Percentiles rank a stretch among this genome's conserved stretches.
Conservation (phyloP, 2,113 vertebrate species). For the Emydocephalus ijimae region DNA sequence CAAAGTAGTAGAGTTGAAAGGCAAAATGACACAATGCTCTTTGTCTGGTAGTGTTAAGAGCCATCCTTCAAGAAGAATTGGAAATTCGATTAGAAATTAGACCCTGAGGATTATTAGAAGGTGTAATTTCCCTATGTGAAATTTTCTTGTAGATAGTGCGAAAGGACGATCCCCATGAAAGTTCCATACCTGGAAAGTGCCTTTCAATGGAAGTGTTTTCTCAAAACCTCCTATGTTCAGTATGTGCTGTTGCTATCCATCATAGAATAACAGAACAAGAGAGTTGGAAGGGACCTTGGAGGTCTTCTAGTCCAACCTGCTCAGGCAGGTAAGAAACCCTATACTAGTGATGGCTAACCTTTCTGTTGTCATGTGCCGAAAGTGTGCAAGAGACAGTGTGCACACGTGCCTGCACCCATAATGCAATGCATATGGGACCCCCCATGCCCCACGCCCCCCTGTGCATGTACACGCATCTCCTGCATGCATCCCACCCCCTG, state of each 20-base stretch:
- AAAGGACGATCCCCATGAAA: neutral
- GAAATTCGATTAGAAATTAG: neutral
- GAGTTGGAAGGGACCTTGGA: neutral
- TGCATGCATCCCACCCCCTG: too few relatives aligned
- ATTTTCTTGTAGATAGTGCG: too few relatives aligned
- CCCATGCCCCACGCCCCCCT: too few relatives aligned
- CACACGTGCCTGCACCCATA: too few relatives aligned
- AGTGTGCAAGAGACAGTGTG: too few relatives aligned
- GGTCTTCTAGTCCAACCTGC: neutral
- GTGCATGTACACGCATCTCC: too few relatives aligned
- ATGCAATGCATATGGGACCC: too few relatives aligned
- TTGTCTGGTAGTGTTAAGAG: neutral
- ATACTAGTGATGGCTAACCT: neutral
- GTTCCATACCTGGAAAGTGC: neutral
- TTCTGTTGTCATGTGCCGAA: too few relatives aligned
- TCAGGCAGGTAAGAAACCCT: neutral
- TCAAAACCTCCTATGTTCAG: neutral
- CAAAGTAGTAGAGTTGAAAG: neutral
- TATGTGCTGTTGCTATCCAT: neutral
- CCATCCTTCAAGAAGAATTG: neutral
- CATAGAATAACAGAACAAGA: neutral
- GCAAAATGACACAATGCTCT: neutral
- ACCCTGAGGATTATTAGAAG: neutral
- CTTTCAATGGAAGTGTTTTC: neutral
- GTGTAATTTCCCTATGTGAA: neutral